Base-by-base conservation (phyloP, 1,140 invertebrate species). In the Sesamia nonagrioides region DNA sequence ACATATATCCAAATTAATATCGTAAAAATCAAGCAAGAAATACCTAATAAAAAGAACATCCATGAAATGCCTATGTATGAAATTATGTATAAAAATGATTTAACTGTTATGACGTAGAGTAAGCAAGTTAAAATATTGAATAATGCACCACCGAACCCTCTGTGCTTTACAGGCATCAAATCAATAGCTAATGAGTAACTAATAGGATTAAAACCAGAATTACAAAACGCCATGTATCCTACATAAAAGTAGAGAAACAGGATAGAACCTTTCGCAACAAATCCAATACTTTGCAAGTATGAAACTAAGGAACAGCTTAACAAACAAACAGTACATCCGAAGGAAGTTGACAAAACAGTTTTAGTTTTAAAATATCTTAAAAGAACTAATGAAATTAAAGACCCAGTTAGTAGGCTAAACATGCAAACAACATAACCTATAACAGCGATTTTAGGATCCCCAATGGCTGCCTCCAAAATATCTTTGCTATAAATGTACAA, bases 91-190 rank as follows among this genome's bases (percentile, higher is more conserved):
- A 48, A 48, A 6, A 48, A 42, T 18, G 27, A 15, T 68, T 77
- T 77, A 0, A 77, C 42, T 40, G 74, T 50, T 18, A 33, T 7
- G 21, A 60, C 33, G 17, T 68, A 42, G 6, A 77, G n/a, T 1
- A 77, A 7, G 42, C 60, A 77, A 7, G 61, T 66, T 7, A 35
- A 37, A 2, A 60, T 63, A 66, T 52, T 60, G 37, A 63, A 77
- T 15, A 68, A 50, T 17, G 42, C 50, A n/a, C 74, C 74, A 4
- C 74, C 74, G 18, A 77, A 27, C n/a, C 74, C 74, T n/a, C 74
- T 37, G 17, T 77, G 48, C 27, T 77, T 77, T 5, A 77, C 74
- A 13, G 74, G 74, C 60, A 77, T 77, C 6, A 74, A 60, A 52
- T 58, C 71, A 21, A 58, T 42, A 15, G 71, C 35, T 54, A 77